A percentile compares a stretch with the other conserved stretches of the same genome.
Conservation (phyloP, 1,140 invertebrate genomes). For the Polypedilum pembai region DNA sequence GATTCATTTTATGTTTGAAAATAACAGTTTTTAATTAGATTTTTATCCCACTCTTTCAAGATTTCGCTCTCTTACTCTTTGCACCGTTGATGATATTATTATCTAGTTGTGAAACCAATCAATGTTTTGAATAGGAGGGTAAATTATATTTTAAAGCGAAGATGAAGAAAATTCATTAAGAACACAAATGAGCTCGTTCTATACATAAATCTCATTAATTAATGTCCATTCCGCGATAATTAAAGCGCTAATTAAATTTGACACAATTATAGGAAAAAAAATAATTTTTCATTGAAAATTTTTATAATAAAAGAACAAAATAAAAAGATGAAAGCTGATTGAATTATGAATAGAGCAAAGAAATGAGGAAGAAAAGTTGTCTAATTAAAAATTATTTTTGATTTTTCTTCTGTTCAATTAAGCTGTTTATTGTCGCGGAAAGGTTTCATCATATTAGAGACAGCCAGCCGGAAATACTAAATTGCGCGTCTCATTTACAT, state of each 20-base stretch:
- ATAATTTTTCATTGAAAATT: background rate
- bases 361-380: background rate
- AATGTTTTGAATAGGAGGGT: background rate
- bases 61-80: background rate
- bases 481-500: no score
- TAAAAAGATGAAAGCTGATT: conserved; percentile 5
- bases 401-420: background rate
- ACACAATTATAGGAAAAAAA: background rate
- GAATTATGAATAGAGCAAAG: background rate
- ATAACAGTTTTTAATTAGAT: background rate
- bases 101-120: background rate
- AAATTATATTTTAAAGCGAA: background rate
- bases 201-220: conserved; percentile 10
- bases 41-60: background rate
- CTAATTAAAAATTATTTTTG: background rate
- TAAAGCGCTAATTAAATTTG: conserved; percentile 1
- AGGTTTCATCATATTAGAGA: no score
- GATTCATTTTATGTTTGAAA: conserved; percentile 10
- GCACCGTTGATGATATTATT: background rate
- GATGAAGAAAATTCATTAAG: background rate
- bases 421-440: no score
- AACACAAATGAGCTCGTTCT: background rate
- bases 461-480: no score
- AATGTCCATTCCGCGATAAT: background rate
- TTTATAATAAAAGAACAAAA: background rate